Evolutionary conservation across 2,888 invertebrate species (phyloP), one percentile per base, ranked within the genome.

Genomic region (Agapostemon virescens): DNA sequence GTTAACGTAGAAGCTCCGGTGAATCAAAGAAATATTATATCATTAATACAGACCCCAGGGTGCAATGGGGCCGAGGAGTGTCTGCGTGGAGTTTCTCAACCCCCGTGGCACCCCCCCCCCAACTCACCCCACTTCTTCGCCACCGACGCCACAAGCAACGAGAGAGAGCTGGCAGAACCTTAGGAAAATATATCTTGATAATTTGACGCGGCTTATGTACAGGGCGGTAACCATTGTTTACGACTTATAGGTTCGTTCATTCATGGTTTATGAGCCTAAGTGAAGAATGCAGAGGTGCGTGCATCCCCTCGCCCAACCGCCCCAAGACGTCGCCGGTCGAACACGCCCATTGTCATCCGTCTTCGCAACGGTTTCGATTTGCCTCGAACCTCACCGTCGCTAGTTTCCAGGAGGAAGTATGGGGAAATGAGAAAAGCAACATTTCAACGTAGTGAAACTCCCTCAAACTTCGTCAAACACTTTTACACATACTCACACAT

Each of bases 21-120:
- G 90, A 90, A 90, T 91, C 91, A 89, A 91, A 91, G 91, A 91
- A 91, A 91, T 91, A 91, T 91, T 89, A 89, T 89, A 89, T 90
- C 91, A 89, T 91, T 91, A 90, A 90, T 91, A 90, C 85, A 82
- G 86, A 87, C 88, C 88, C 86, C 81, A 87, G 87, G 88, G 88
- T 90, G 89, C 87, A 88, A 90, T 88, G 88, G 85, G 80, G 86
- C 76, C 78, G 78, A 80, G 58, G 30, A 33, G 83, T 81, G 84
- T 83, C 85, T 84, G 84, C 76, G 77, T 77, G 69, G 82, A 70
- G 71, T 49, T 76, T 74, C 76, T 74, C 74, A 55, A 38, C 42
- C 42, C 40, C 42, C 20, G 15, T 40, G 52, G 30, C 72, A 52
- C 73, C 69, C 58, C 68, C 15, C 73, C 69, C 58, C 68, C 15